Conservation (phyloP, 2,113 vertebrate species). For the Zosterops lateralis region DNA sequence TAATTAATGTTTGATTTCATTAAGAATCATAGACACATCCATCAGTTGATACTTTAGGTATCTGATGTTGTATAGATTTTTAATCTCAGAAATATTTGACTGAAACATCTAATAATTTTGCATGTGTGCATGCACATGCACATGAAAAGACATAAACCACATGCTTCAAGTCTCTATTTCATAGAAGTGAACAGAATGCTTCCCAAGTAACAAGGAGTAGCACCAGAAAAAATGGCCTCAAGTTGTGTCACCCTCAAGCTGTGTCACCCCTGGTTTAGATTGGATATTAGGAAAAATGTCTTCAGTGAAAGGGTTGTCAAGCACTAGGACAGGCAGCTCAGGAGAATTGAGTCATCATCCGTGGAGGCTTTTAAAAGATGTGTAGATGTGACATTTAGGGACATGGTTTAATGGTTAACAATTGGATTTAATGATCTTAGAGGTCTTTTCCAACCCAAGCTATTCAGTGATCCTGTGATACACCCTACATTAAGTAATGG, state of each 20-base stretch:
- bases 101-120: background rate
- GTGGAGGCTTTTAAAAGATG: background rate
- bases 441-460: background rate
- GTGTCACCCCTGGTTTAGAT: background rate
- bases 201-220: background rate
- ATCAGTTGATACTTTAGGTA: background rate
- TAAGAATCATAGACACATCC: background rate
- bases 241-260: background rate
- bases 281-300: background rate
- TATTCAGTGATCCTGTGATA: background rate
- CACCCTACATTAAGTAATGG: background rate
- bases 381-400: background rate
- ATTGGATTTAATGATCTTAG: background rate
- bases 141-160: background rate
- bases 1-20: conserved; percentile 10
- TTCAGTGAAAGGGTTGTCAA: background rate
- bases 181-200: background rate
- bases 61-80: background rate
- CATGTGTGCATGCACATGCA: rapidly evolving
- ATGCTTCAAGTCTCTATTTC: background rate
- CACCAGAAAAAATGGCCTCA: background rate
- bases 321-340: background rate
- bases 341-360: background rate
- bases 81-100: background rate
- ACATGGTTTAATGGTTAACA: background rate